Percentiles rank a stretch among this genome's conserved stretches.
phyloP scores from a whole-genome alignment of 1,140 invertebrate species.

The Tetramorium alpestre region DNA sequence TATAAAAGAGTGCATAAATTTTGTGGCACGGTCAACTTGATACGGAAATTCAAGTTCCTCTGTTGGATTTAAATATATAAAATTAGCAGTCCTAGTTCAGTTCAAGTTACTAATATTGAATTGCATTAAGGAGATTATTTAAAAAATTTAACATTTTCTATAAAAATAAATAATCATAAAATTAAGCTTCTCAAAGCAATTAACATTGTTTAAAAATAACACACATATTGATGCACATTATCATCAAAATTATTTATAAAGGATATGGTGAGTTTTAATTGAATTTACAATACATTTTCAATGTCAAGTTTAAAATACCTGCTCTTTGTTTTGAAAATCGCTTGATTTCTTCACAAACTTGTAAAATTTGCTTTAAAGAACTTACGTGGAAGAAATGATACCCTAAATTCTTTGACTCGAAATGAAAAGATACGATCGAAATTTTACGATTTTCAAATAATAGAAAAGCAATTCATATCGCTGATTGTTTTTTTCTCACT shows the following conservation, averaged over 20 bases:
- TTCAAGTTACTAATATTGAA: neutral
- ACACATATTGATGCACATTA: neutral
- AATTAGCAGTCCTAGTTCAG: neutral
- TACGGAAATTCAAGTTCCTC: neutral
- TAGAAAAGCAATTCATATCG: neutral
- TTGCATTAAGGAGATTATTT: neutral
- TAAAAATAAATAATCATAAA: conserved; percentile 4
- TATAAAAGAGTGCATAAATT: conserved; percentile 28
- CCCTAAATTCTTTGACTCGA: no score
- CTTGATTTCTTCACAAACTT: no score
- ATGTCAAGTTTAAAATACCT: no score
- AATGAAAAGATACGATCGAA: no score
- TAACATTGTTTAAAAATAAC: neutral
- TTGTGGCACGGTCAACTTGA: neutral
- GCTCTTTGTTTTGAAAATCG: no score
- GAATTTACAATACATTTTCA: neutral
- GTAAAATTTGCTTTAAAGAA: no score
- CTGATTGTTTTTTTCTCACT: neutral
- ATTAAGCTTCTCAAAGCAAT: neutral
- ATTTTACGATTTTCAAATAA: no score
- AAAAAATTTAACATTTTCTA: neutral
- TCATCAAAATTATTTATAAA: neutral
- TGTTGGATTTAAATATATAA: neutral
- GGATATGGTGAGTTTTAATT: neutral
- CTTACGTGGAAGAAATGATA: no score